Conservation (phyloP, 2,888 invertebrate genomes). For the Ctena decussata region DNA sequence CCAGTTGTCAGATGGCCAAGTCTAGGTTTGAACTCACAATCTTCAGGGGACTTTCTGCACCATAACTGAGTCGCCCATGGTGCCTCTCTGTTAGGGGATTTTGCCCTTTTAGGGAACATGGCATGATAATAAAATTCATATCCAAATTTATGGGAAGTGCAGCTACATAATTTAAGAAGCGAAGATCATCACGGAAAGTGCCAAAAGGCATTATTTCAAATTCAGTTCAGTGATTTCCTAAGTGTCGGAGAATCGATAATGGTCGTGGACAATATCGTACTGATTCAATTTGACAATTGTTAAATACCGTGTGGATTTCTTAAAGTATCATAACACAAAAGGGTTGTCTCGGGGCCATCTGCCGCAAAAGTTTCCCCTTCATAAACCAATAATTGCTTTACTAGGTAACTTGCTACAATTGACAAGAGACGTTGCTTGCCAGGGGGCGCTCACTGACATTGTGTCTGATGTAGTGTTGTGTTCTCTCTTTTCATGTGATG, state of each 20-base stretch:
- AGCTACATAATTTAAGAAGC: neutral
- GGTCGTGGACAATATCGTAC: neutral
- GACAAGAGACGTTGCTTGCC: neutral
- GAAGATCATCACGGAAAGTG: neutral
- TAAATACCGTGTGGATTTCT: neutral
- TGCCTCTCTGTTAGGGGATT: too few species aligned
- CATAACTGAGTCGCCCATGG: too few species aligned
- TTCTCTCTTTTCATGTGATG: neutral
- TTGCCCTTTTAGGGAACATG: too few species aligned
- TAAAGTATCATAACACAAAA: neutral
- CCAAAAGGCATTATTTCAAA: neutral
- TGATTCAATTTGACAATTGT: conserved; percentile 6
- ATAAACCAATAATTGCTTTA: neutral
- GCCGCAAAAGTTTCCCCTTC: neutral
- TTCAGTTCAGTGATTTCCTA: conserved; percentile 6
- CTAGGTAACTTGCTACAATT: conserved; percentile 8
- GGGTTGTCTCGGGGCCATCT: neutral
- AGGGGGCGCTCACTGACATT: neutral
- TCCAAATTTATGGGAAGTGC: too few species aligned
- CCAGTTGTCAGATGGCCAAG: too few species aligned
- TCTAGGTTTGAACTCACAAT: too few species aligned
- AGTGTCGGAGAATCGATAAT: neutral
- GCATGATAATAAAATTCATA: too few species aligned
- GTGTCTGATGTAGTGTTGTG: neutral
- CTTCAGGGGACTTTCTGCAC: too few species aligned